phyloP scores from a whole-genome alignment of 1,140 invertebrate genomes.

The Adoxophyes honmai region DNA sequence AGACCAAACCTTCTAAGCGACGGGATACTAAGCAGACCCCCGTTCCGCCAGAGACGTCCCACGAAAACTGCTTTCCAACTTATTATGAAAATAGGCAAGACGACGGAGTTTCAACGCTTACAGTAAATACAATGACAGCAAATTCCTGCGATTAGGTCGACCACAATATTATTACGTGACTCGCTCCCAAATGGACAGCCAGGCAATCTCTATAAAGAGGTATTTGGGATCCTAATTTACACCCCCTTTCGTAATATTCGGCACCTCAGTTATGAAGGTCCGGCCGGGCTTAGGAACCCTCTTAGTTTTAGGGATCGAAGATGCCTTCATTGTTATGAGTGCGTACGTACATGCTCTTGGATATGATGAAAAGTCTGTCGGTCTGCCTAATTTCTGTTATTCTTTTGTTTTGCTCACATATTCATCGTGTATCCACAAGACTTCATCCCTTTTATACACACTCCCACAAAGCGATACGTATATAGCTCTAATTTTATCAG shows the following conservation, averaged over 20 bases:
- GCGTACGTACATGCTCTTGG: not conserved
- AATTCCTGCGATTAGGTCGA: conserved; percentile 56
- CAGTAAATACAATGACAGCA: conserved; percentile 50
- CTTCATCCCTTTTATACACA: no score
- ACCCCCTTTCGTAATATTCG: conserved; percentile 67
- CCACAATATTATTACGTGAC: conserved; percentile 71
- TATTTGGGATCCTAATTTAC: conserved; percentile 72
- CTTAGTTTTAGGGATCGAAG: conserved; percentile 30
- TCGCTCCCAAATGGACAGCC: conserved; percentile 51
- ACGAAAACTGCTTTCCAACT: conserved; percentile 6
- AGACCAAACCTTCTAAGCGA: not conserved
- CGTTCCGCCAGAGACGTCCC: not conserved
- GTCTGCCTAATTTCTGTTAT: no score
- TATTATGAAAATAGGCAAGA: conserved; percentile 12
- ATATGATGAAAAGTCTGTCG: not conserved
- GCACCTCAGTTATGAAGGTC: conserved; percentile 55
- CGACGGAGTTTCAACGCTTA: conserved; percentile 30
- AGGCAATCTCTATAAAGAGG: conserved; percentile 70
- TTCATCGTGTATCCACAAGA: no score
- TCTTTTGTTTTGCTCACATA: no score
- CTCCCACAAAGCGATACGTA: no score
- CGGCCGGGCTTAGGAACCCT: conserved; percentile 31
- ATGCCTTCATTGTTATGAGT: conserved; percentile 15
- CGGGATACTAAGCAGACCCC: not conserved
- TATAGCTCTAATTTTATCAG: no score